Evolutionary conservation across 92 coral and sea anemone species (phyloP), one percentile per base, ranked within the genome.

Genomic region (Epizoanthus scotinus): DNA sequence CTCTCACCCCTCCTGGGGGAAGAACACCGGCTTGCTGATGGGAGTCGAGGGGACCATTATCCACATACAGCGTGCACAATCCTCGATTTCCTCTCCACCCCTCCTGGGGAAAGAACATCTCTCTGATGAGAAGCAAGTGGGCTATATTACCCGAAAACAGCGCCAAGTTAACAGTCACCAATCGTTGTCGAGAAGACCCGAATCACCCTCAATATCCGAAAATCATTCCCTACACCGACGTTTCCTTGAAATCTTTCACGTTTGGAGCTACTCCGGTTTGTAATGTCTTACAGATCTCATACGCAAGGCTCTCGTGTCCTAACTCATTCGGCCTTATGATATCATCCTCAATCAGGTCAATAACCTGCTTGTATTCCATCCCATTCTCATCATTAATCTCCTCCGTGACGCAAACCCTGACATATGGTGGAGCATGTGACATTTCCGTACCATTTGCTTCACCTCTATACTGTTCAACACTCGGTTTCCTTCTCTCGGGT

Each of bases 261-360:
- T 75, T 36, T 50, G 77, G 85, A 29, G 36, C 40, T 7, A 55
- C 40, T 7, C 21, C 73, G 13, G 85, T 36, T 53, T 71, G 84
- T 10, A 68, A 34, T 2, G 77, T 82, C 22, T 71, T 82, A 36
- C 85, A 54, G 63, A 67, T 81, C 21, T 67, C 73, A 21, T 81
- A 66, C 24, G 75, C 64, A 31, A 75, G 68, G 22, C 81, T 75
- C 5, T 59, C 81, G 68, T 75, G 67, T 75, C 81, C 81, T 19
- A 75, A 67, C 36, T 87, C 94, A 66, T 87, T 87, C 14, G 91
- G 91, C 83, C 69, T 54, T 25, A 91, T 88, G 73, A 91, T 82
- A 73, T 91, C 90, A 82, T 87, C 94, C 52, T 91, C 94, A 28
- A 91, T 85, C 53, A 91, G 53, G 18, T 80, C 69, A 57, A 91